These are phyloP conservation scores for Epinephelus awoara DNA, from an alignment of 2,797 vertebrate species.

Conservation along the genomic window DNA sequence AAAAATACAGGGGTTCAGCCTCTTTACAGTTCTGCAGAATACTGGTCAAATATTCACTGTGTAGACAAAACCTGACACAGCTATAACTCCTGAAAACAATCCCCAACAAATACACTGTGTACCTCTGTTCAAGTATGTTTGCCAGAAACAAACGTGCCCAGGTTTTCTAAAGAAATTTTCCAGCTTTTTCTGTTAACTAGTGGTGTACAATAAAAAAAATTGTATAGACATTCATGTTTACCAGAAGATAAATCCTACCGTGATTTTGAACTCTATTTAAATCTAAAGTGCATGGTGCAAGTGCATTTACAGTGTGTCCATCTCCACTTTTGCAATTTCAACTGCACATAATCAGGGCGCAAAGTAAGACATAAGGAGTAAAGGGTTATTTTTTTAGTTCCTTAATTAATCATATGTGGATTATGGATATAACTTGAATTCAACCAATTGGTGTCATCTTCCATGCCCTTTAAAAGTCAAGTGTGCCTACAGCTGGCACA, in stretches of 20 bases:
- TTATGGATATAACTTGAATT: too few relatives aligned
- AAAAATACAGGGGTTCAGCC: conserved; percentile 6
- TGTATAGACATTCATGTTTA: neutral
- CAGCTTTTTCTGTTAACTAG: neutral
- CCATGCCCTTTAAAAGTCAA: too few relatives aligned
- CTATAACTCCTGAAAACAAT: neutral
- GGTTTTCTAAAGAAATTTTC: neutral
- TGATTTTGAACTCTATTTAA: neutral
- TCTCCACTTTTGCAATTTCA: too few relatives aligned
- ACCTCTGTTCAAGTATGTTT: neutral
- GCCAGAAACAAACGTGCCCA: neutral
- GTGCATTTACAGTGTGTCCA: too few relatives aligned
- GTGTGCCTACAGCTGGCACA: too few relatives aligned
- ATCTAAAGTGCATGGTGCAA: too few relatives aligned
- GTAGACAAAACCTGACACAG: neutral
- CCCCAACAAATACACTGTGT: neutral
- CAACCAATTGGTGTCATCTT: too few relatives aligned
- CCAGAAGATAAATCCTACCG: neutral
- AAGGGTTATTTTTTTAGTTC: too few relatives aligned
- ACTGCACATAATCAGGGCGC: too few relatives aligned
- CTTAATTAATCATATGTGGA: too few relatives aligned
- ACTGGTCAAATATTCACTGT: neutral
- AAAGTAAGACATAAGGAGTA: too few relatives aligned
- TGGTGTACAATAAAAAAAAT: too few relatives aligned
- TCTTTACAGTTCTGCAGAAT: conserved; percentile 9